phyloP scores from a whole-genome alignment of 2,113 vertebrate species.

The Vidua macroura region DNA sequence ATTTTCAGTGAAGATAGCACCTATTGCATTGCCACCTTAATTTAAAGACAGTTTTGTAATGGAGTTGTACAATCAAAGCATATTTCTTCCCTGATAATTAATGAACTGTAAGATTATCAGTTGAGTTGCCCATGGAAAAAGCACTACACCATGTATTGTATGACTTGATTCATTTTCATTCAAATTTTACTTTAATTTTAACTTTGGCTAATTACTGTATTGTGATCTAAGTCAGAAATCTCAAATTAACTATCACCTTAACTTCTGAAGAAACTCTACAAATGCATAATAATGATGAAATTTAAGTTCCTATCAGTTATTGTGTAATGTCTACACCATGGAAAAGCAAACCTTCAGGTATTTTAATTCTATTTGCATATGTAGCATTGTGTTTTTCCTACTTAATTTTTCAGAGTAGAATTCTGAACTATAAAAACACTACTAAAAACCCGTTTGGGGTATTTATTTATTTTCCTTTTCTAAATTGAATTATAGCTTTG shows the following conservation, averaged over 20 bases:
- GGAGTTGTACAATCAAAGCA: not conserved
- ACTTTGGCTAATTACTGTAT: conserved; percentile 36
- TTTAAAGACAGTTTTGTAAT: not conserved
- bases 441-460: not conserved
- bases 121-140: not conserved
- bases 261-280: conserved; percentile 35
- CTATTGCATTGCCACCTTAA: not conserved
- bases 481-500: not conserved
- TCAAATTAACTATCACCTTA: conserved; percentile 18
- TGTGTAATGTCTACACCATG: not conserved
- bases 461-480: not conserved
- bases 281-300: not conserved
- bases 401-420: not conserved
- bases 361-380: not conserved
- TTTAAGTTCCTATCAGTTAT: not conserved
- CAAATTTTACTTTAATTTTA: conserved; percentile 33
- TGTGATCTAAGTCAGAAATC: conserved; percentile 35
- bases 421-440: not conserved
- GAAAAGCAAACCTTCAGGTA: not conserved
- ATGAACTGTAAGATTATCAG: not conserved
- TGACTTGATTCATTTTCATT: conserved; percentile 35
- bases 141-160: not conserved
- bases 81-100: not conserved
- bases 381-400: not conserved
- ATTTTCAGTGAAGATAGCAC: not conserved